phyloP scores from a whole-genome alignment of 2,113 vertebrate genomes.

The Collichthys lucidus region DNA sequence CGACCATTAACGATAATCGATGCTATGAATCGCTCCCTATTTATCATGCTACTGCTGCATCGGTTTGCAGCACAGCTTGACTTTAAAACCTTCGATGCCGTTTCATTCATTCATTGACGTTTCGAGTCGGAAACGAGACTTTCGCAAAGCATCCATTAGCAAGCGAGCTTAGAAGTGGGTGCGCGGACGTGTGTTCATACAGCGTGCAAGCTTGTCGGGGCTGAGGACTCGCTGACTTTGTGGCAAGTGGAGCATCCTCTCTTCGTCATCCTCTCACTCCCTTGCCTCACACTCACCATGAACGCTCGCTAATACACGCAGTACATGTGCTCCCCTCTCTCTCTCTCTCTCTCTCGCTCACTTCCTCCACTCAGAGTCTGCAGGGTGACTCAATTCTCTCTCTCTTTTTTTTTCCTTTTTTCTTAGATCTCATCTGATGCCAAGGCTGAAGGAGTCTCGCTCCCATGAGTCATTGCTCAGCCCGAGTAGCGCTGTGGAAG shows the following conservation, averaged over 20 bases:
- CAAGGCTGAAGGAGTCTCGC: slow-evolving; percentile 98
- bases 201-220: slow-evolving; percentile 4
- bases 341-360: slow-evolving; percentile 9
- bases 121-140: slow-evolving; percentile 32
- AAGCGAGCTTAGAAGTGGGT: slow-evolving; percentile 2
- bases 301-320: slow-evolving; percentile 21
- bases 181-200: slow-evolving; percentile 23
- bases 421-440: slow-evolving; percentile 99
- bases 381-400: slow-evolving; percentile 55
- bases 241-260: slow-evolving; percentile 51
- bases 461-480: slow-evolving; percentile 99
- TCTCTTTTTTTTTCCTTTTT: slow-evolving; percentile 9
- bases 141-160: slow-evolving; percentile 25
- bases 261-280: slow-evolving; percentile 48
- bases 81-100: slow-evolving; percentile 1
- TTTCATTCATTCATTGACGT: slow-evolving; percentile 18
- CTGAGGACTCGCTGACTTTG: slow-evolving; percentile 37
- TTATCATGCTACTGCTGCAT: not conserved
- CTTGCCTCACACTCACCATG: slow-evolving; percentile 52
- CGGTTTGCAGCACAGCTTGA: slow-evolving; percentile 24
- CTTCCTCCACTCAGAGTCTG: slow-evolving; percentile 27
- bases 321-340: slow-evolving; percentile 60
- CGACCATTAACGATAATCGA: slow-evolving; percentile 39
- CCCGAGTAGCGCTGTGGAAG: slow-evolving; percentile 96
- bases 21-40: slow-evolving; percentile 14